Percentiles rank a stretch among this genome's conserved stretches.
Conservation (phyloP, 2,888 invertebrate genomes). For the Andrena bicolor region DNA sequence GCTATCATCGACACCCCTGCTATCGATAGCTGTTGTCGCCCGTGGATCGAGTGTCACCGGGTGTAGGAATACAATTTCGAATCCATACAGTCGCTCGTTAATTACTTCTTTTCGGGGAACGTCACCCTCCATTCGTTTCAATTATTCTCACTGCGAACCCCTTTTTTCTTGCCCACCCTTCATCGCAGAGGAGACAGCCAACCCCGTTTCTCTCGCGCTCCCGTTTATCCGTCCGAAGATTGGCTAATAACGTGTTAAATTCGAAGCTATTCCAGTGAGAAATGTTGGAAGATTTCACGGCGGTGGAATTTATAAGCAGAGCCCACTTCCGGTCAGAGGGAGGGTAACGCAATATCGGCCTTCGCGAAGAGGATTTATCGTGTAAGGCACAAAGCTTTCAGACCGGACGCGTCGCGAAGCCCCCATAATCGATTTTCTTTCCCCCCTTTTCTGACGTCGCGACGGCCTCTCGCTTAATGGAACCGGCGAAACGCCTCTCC, state of each 20-base stretch:
- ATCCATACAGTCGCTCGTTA: background rate
- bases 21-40: constrained; percentile 38
- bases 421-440: constrained; percentile 78
- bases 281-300: constrained; percentile 19
- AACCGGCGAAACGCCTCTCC: constrained; percentile 78
- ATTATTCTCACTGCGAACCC: background rate
- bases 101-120: background rate
- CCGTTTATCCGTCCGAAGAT: background rate
- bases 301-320: constrained; percentile 43
- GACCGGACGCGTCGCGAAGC: constrained; percentile 56
- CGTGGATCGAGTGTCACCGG: constrained; percentile 17
- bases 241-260: constrained; percentile 26
- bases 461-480: constrained; percentile 73
- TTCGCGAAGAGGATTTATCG: constrained; percentile 67
- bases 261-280: background rate
- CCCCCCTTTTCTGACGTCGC: constrained; percentile 44
- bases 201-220: background rate
- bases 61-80: background rate
- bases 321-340: constrained; percentile 46
- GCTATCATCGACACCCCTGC: background rate
- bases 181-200: no score
- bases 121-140: background rate
- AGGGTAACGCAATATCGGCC: constrained; percentile 65
- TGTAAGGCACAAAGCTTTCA: constrained; percentile 68
- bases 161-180: no score